phyloP scores from a whole-genome alignment of 1,140 invertebrate species.

The Popillia japonica region DNA sequence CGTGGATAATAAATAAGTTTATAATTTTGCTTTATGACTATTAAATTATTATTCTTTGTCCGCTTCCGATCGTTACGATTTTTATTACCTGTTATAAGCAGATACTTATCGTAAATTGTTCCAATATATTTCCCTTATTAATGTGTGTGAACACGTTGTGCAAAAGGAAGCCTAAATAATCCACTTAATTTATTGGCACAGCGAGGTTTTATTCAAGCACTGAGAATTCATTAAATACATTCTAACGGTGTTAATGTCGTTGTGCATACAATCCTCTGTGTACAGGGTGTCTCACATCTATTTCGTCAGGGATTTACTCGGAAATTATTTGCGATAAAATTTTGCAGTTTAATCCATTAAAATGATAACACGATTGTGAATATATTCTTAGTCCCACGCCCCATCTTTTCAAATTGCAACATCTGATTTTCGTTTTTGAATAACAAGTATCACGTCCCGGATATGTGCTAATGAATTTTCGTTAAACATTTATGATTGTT shows the following conservation, averaged over 20 bases:
- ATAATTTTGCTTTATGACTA: constrained; percentile 22
- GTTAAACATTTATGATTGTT: too few relatives aligned
- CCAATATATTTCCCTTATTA: constrained; percentile 5
- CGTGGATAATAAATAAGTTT: constrained; percentile 24
- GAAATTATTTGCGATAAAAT: too few relatives aligned
- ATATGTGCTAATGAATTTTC: too few relatives aligned
- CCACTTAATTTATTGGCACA: not conserved
- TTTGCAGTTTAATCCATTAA: too few relatives aligned
- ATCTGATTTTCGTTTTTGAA: too few relatives aligned
- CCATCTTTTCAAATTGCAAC: too few relatives aligned
- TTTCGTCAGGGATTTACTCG: too few relatives aligned
- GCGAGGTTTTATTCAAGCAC: not conserved
- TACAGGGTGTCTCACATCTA: too few relatives aligned
- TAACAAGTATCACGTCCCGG: too few relatives aligned
- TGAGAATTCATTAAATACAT: not conserved
- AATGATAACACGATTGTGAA: too few relatives aligned
- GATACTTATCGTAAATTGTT: not conserved
- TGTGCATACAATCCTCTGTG: too few relatives aligned
- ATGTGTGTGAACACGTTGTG: not conserved
- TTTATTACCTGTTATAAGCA: constrained; percentile 3
- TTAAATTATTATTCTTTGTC: constrained; percentile 18
- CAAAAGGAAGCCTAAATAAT: constrained; percentile 1
- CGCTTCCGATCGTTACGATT: constrained; percentile 19
- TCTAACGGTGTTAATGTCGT: not conserved
- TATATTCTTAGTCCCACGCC: too few relatives aligned